Conservation (phyloP, 2,797 vertebrate species). For the Gastrophryne carolinensis region DNA sequence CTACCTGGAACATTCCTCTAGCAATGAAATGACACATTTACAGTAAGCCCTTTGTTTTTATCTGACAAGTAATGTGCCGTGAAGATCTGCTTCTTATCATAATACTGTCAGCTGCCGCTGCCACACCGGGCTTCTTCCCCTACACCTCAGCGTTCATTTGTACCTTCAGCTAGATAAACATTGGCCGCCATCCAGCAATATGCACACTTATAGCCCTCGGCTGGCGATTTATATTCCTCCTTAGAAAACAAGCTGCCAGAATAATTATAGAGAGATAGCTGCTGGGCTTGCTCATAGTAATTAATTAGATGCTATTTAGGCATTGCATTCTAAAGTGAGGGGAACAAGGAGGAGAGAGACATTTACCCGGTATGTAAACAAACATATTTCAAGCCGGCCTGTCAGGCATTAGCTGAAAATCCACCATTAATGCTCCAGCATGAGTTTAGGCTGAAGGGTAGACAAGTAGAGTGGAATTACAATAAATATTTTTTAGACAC, state of each 20-base stretch:
- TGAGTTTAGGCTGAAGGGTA: too few species aligned
- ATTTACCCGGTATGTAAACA: background rate
- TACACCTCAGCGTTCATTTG: constrained; percentile 49
- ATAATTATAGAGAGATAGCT: background rate
- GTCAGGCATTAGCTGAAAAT: background rate
- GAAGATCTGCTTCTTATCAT: constrained; percentile 62
- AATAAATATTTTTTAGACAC: too few species aligned
- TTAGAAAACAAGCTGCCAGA: constrained; percentile 7
- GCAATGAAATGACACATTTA: constrained; percentile 54
- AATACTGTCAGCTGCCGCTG: constrained; percentile 60
- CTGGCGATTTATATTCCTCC: background rate
- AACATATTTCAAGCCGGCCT: background rate
- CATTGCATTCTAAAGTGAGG: background rate
- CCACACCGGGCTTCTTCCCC: constrained; percentile 59
- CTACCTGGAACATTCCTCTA: constrained; percentile 52
- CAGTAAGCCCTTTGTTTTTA: constrained; percentile 56
- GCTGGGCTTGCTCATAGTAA: background rate
- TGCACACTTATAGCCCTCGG: background rate
- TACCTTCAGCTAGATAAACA: constrained; percentile 62
- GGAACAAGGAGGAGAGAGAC: background rate
- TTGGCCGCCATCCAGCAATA: constrained; percentile 56
- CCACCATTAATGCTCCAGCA: background rate
- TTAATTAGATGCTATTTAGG: background rate
- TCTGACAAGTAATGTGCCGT: constrained; percentile 68
- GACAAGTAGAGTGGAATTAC: too few species aligned